Evolutionary conservation across 2,888 invertebrate species (phyloP), one percentile per base, ranked within the genome.

Genomic region (Brassicogethes aeneus): DNA sequence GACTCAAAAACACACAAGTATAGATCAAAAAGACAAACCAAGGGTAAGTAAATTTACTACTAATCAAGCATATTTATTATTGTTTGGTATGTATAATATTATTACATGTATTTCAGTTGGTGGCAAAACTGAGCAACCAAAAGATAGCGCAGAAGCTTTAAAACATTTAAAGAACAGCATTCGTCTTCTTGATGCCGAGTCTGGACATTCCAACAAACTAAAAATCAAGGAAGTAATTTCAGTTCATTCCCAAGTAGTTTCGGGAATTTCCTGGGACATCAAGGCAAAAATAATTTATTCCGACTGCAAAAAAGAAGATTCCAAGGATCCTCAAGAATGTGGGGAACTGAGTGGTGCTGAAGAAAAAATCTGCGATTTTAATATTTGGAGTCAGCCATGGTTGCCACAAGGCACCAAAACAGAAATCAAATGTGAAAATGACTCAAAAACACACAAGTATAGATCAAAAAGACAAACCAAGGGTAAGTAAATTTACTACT

Each of bases 381-480:
- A 61, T 34, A 66, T 79, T 17, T 79, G 77, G 77, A 73, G 77
- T 34, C 69, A 71, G 52, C 70, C 75, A 2, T 80, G 79, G 80
- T 47, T 75, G 17, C 37, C 60, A 36, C 67, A 67, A 3, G 63
- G 62, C 43, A 62, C 70, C 58, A 5, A 23, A 23, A 57, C 72
- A 1, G 49, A 55, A n/a, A 69, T 71, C 34, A 58, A 64, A 30
- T 72, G 71, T 45, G 62, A 63, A 23, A 23, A 23, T 23, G 23
- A 23, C 23, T 5, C 23, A 23, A 5, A 23, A 23, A 23, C 23
- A 23, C 23, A 23, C 10, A 23, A 23, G 10, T 23, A 7, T 23
- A 23, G 23, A 23, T 23, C 23, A 7, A 23, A 10, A 10, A 5
- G 23, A 23, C 23, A 23, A 23, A 30, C 7, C 7, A 5, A 8